Base-by-base conservation (phyloP, 2,888 invertebrate species). In the Harpalus rubripes region DNA sequence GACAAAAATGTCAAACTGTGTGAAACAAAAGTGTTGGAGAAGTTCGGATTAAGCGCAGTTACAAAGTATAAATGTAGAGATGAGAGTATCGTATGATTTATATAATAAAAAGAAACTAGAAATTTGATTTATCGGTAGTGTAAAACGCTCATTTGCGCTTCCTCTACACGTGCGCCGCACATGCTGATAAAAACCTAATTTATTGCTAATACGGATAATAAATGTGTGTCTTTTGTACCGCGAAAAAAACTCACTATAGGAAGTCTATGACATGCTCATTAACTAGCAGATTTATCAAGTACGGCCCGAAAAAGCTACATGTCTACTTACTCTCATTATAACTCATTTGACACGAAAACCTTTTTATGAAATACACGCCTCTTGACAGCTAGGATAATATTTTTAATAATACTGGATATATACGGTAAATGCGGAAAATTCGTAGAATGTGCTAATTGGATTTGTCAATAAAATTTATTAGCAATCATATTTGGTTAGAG, bases 141-240 rank as follows among this genome's bases (percentile, higher is more conserved):
- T 81, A 68, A 81, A 68, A 81, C 81, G 61, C 68, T 68, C 81
- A 81, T 68, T 81, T 56, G 52, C 81, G 68, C 81, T 52, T 68
- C 44, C 68, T 68, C 39, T 44, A 81, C 81, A 81, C 81, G 68
- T 81, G 81, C 72, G 52, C 32, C n/a, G 58, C 81, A 81, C 22
- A 81, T 81, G 81, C 59, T 59, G 72, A 81, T 56, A 81, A 56
- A 81, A 52, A 58, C 56, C 15, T 68, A 72, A 81, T 81, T 81
- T 81, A 81, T 81, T 68, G 44, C 81, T 56, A 81, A 81, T 81
- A 81, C 52, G 44, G 68, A 72, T 81, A 72, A 81, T 81, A 81
- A 81, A 81, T 81, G 68, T 59, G 68, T 81, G 68, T 81, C 68
- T 68, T 41, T 61, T 65, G 44, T 63, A 15, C n/a, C 78, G 26